Percentiles rank a stretch among this genome's conserved stretches.
phyloP scores from a whole-genome alignment of 2,888 invertebrate genomes.

The Diarsia brunnea region DNA sequence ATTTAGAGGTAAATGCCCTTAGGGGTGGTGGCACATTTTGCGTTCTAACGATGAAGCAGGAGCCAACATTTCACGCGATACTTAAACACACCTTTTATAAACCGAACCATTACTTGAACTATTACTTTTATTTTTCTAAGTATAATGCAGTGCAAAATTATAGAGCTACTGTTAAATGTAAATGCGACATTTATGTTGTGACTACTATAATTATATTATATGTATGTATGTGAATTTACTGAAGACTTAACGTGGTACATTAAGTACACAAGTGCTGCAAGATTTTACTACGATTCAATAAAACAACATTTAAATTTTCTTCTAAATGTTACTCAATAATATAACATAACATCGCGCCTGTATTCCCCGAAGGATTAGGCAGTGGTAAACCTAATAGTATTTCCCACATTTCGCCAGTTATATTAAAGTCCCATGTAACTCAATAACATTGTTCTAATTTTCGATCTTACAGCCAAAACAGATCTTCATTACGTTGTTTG shows the following conservation, averaged over 20 bases:
- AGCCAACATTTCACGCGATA: slow-evolving; percentile 53
- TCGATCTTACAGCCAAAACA: neutral
- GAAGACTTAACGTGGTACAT: neutral
- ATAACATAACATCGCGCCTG: too few species aligned
- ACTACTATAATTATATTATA: neutral
- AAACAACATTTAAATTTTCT: neutral
- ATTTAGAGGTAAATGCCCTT: slow-evolving; percentile 71
- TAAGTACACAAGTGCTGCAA: neutral
- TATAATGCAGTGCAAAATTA: slow-evolving; percentile 17
- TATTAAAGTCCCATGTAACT: too few species aligned
- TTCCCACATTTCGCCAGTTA: too few species aligned
- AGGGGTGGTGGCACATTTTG: slow-evolving; percentile 61
- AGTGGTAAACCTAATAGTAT: too few species aligned
- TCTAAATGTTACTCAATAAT: neutral
- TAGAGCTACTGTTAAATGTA: neutral
- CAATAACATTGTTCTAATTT: neutral
- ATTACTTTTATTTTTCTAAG: slow-evolving; percentile 23
- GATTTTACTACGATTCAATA: slow-evolving; percentile 4
- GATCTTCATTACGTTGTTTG: neutral
- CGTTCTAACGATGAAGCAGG: slow-evolving; percentile 48
- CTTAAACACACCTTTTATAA: slow-evolving; percentile 53
- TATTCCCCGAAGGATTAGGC: too few species aligned
- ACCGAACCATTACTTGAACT: slow-evolving; percentile 39
- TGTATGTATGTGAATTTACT: neutral
- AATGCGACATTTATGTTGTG: slow-evolving; percentile 3